phyloP scores from a whole-genome alignment of 2,888 invertebrate species.

The Branchipolynoe longqiensis region DNA sequence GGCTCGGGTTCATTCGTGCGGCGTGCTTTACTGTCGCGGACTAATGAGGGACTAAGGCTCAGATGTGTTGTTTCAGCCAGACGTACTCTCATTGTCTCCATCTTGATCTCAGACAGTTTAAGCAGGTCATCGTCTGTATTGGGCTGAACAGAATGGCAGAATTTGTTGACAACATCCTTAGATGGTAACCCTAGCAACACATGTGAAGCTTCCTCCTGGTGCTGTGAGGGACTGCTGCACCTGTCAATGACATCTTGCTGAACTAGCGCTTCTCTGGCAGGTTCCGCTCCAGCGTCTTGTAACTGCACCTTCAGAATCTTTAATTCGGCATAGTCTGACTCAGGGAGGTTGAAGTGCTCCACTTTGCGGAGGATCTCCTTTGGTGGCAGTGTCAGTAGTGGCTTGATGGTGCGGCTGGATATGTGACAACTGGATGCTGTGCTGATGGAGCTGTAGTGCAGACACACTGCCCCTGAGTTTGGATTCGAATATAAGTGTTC shows the following conservation, averaged over 20 bases:
- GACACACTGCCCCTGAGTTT: not conserved
- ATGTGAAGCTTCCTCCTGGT: no score
- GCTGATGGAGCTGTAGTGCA: not conserved
- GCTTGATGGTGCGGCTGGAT: not conserved
- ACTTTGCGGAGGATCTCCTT: not conserved
- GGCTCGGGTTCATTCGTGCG: no score
- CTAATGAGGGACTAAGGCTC: no score
- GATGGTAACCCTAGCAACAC: no score
- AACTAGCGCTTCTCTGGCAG: not conserved
- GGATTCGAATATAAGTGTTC: not conserved
- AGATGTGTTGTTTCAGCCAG: no score
- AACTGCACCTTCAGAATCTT: not conserved
- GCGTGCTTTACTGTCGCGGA: no score
- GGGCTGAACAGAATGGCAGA: no score
- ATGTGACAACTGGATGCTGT: not conserved
- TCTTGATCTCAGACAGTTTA: no score
- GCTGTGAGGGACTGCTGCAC: not conserved
- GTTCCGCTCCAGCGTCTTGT: not conserved
- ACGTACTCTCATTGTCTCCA: no score
- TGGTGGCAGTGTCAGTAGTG: slow-evolving; percentile 7
- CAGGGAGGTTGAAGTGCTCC: not conserved
- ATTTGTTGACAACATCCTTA: no score
- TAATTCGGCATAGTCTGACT: slow-evolving; percentile 9
- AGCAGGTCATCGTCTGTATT: no score
- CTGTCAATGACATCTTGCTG: not conserved